phyloP scores from a whole-genome alignment of 53 echinoderm and acorn worm species.

The Zoroaster sp. region DNA sequence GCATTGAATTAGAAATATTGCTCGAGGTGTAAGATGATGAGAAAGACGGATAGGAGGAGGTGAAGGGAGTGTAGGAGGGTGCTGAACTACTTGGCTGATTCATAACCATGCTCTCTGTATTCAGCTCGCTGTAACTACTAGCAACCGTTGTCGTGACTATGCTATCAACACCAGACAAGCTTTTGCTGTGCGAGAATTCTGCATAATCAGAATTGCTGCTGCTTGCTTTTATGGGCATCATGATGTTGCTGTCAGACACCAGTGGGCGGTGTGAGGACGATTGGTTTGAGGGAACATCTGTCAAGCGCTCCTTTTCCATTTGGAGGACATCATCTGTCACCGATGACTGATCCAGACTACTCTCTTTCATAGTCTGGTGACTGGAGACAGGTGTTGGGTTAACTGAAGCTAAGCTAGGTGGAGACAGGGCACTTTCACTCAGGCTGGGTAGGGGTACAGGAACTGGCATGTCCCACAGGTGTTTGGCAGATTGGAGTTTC shows the following conservation, averaged over 20 bases:
- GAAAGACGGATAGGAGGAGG: slow-evolving; percentile 21
- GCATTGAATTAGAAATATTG: neutral
- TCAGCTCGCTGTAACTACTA: slow-evolving; percentile 19
- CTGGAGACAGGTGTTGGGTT: neutral
- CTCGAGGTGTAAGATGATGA: neutral
- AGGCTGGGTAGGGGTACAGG: neutral
- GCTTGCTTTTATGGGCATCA: slow-evolving; percentile 24
- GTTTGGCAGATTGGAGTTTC: slow-evolving; percentile 81
- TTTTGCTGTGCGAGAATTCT: slow-evolving; percentile 20
- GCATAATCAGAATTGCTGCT: slow-evolving; percentile 1
- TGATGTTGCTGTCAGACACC: neutral
- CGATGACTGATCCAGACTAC: neutral
- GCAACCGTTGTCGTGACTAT: neutral
- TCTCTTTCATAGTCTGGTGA: slow-evolving; percentile 9
- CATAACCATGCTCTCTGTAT: neutral
- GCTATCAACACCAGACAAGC: slow-evolving; percentile 6
- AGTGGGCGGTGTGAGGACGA: slow-evolving; percentile 4
- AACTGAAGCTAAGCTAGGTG: slow-evolving; percentile 33
- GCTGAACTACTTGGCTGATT: slow-evolving; percentile 2
- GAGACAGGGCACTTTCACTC: slow-evolving; percentile 58
- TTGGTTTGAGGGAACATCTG: neutral
- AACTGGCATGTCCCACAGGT: slow-evolving; percentile 75
- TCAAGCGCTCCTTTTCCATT: slow-evolving; percentile 15
- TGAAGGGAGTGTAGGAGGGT: slow-evolving; percentile 17
- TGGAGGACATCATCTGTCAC: neutral